Base-by-base conservation (phyloP, 2,888 invertebrate species). In the Meiosimyza platycephala region DNA sequence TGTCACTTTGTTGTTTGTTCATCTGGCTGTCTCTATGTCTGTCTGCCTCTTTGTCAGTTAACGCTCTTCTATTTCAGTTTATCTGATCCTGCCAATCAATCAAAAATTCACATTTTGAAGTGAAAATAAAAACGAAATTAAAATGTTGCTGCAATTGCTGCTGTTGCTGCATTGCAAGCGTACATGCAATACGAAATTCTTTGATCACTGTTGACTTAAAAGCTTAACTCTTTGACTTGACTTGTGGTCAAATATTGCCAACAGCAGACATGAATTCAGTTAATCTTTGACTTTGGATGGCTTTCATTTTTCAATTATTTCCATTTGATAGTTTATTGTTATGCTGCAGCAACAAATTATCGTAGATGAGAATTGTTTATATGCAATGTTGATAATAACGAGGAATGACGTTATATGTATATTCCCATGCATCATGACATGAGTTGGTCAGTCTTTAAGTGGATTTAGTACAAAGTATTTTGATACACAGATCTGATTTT, bases 61-160 rank as follows among this genome's bases (percentile, higher is more conserved):
- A 33, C n/a, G 22, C 50, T 13, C 51, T 51, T 62, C 71, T 63
- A 50, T 63, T 50, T 63, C 71, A 28, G 47, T 57, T 22, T 71
- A 62, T 71, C 54, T 50, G 62, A 71, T 60, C 62, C 63, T 64
- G 64, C 60, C 54, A 71, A 54, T 71, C 62, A 71, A 52, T 63
- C 71, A 54, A 40, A 63, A 28, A 15, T 52, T 51, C 60, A 16
- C 13, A 13, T 22, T 51, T 22, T 28, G 22, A 22, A 64, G 64
- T 64, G 64, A 64, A 64, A 64, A 50, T 18, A 18, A 51, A 64
- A 64, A 40, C 7, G 33, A 40, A 50, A 50, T 64, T 18, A 16
- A 18, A 48, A 22, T 48, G 18, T 50, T 48, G 47, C 48, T 63
- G n/a, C 16, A 48, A 48, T 18, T 63, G 64, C 11, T 51, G 28